These are phyloP conservation scores for Ophraella communa DNA, from an alignment of 2,888 invertebrate genomes.

Conservation along the genomic window DNA sequence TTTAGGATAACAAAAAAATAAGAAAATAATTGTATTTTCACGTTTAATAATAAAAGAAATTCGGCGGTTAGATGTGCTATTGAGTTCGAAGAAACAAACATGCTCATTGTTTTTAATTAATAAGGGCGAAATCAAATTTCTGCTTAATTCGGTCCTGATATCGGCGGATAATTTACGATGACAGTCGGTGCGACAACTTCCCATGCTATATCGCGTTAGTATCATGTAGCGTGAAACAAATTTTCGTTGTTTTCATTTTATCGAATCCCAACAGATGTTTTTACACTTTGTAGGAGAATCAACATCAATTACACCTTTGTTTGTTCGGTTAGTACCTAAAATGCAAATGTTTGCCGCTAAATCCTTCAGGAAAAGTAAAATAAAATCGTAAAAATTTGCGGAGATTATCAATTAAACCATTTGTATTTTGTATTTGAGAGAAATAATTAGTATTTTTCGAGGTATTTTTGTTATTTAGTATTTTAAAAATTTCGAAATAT, in stretches of 20 bases:
- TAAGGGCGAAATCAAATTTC: too few species aligned
- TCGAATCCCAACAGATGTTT: conserved; percentile 18
- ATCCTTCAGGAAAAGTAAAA: background rate
- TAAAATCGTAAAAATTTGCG: background rate
- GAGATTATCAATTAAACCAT: too few species aligned
- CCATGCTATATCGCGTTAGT: conserved; percentile 24
- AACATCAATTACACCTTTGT: conserved; percentile 5
- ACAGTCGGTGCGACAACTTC: conserved; percentile 24
- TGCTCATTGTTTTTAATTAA: conserved; percentile 12
- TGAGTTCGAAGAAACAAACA: conserved; percentile 21
- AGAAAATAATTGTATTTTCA: too few species aligned
- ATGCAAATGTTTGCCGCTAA: background rate
- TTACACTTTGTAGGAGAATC: background rate
- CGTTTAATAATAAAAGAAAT: too few species aligned
- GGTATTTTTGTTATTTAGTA: too few species aligned
- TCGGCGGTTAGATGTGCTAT: too few species aligned
- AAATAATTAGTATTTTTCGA: too few species aligned
- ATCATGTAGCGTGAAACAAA: conserved; percentile 19
- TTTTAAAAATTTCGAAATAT: too few species aligned
- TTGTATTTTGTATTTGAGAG: too few species aligned
- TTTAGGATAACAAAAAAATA: too few species aligned
- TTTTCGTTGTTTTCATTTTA: conserved; percentile 14
- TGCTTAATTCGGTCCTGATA: background rate
- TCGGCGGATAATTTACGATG: conserved; percentile 15
- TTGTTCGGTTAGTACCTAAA: background rate